Evolutionary conservation across 30 jellyfish, hydroid and myxozoan genomes (phyloP).

Genomic region (Mastigias papua): DNA sequence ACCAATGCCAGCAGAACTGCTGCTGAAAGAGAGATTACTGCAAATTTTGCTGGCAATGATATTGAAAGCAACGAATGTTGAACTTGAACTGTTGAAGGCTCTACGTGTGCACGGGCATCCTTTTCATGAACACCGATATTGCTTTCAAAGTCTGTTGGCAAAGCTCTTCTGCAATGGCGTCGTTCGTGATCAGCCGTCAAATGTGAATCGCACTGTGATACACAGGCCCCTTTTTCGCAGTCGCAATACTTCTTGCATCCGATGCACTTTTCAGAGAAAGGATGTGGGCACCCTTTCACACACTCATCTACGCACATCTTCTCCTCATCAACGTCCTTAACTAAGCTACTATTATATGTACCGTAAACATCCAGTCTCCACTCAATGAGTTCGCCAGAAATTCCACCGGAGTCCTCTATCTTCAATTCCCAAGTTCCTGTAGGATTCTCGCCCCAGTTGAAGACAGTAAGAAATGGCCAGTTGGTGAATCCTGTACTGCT

Average conservation of each 20-base stretch:
- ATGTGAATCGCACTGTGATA: conserved; percentile 73
- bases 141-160: conserved; percentile 31
- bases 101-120: neutral
- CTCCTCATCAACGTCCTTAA: conserved; percentile 78
- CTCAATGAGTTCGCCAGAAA: conserved; percentile 69
- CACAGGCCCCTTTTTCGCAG: conserved; percentile 94
- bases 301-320: conserved; percentile 90
- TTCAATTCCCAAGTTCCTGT: conserved; percentile 97
- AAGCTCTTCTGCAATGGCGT: conserved; percentile 88
- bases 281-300: conserved; percentile 86
- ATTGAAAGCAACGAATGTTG: conserved; percentile 73
- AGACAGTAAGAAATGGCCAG: conserved; percentile 96
- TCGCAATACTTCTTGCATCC: conserved; percentile 91
- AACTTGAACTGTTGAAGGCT: conserved; percentile 35
- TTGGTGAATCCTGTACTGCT: conserved; percentile 81
- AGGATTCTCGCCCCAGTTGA: conserved; percentile 97
- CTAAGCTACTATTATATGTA: conserved; percentile 74
- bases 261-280: conserved; percentile 85
- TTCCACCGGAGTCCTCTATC: conserved; percentile 86
- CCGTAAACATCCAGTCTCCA: conserved; percentile 94
- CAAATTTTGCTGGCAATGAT: conserved; percentile 90
- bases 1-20: conserved; percentile 79
- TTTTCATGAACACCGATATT: neutral
- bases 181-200: conserved; percentile 70
- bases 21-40: conserved; percentile 83